Evolutionary conservation across 2,113 vertebrate genomes (phyloP).

Genomic region (Sebastes fasciatus): DNA sequence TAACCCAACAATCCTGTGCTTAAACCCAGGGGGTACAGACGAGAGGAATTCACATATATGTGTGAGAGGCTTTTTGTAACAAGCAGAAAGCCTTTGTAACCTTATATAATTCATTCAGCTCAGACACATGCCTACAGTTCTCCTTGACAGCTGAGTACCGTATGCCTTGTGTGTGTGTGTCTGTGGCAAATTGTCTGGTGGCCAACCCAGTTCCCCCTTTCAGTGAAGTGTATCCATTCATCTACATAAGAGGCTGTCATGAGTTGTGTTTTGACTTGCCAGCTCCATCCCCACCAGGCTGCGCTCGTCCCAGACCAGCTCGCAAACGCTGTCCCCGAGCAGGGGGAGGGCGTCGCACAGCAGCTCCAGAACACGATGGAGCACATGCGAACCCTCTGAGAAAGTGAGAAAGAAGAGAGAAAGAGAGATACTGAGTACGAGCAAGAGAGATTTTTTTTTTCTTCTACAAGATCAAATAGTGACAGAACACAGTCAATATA

Average conservation of each 20-base stretch:
- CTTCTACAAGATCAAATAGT: slow-evolving; percentile 38
- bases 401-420: slow-evolving; percentile 67
- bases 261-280: slow-evolving; percentile 85
- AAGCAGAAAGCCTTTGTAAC: slow-evolving; percentile 60
- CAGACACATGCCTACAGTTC: slow-evolving; percentile 61
- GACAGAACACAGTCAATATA: slow-evolving; percentile 23
- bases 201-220: slow-evolving; percentile 67
- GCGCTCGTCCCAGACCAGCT: slow-evolving; percentile 92
- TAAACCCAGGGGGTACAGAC: slow-evolving; percentile 40
- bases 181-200: slow-evolving; percentile 74
- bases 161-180: slow-evolving; percentile 63
- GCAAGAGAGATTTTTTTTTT: slow-evolving; percentile 15
- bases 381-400: slow-evolving; percentile 87
- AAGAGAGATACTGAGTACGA: slow-evolving; percentile 22
- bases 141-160: slow-evolving; percentile 67
- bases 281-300: slow-evolving; percentile 92
- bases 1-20: slow-evolving; percentile 45
- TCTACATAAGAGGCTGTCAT: slow-evolving; percentile 78
- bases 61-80: slow-evolving; percentile 48
- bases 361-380: slow-evolving; percentile 89
- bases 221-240: slow-evolving; percentile 78
- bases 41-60: slow-evolving; percentile 46
- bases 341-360: slow-evolving; percentile 86
- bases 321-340: slow-evolving; percentile 87
- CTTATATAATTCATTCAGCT: slow-evolving; percentile 70